phyloP scores from a whole-genome alignment of 2,888 invertebrate species.

The Scaptomyza caliginosa region DNA sequence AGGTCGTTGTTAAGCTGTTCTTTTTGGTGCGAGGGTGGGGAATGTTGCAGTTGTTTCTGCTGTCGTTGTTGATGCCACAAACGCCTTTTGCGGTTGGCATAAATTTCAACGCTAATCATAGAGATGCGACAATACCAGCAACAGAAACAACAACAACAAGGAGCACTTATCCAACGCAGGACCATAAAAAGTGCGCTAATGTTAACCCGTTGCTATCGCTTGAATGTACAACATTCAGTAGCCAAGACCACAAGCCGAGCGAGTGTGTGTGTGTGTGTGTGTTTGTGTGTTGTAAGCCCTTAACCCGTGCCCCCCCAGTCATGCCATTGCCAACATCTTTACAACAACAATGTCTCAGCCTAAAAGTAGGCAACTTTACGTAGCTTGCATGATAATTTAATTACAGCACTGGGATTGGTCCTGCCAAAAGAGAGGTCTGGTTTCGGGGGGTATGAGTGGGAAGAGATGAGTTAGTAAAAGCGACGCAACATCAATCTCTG shows the following conservation, averaged over 20 bases:
- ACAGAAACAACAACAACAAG: slow-evolving; percentile 25
- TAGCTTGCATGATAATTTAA: slow-evolving; percentile 73
- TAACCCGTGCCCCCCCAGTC: not conserved
- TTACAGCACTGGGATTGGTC: slow-evolving; percentile 56
- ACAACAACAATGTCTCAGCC: slow-evolving; percentile 52
- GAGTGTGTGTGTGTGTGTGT: slow-evolving; percentile 1
- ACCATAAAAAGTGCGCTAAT: slow-evolving; percentile 76
- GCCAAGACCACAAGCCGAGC: slow-evolving; percentile 36
- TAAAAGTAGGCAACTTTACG: slow-evolving; percentile 61
- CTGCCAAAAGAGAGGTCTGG: too few relatives aligned
- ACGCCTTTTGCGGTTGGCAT: slow-evolving; percentile 65
- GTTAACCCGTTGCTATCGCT: slow-evolving; percentile 70
- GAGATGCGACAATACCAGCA: slow-evolving; percentile 46
- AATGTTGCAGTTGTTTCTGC: slow-evolving; percentile 39
- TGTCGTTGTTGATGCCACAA: slow-evolving; percentile 40
- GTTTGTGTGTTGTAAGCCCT: slow-evolving; percentile 5
- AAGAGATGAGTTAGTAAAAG: slow-evolving; percentile 16
- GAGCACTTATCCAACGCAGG: slow-evolving; percentile 62
- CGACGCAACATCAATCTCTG: slow-evolving; percentile 65
- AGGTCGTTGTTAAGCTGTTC: not conserved
- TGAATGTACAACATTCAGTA: slow-evolving; percentile 63
- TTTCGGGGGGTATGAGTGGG: not conserved
- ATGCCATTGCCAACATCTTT: slow-evolving; percentile 37
- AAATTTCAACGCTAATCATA: slow-evolving; percentile 70
- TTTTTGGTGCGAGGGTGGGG: not conserved